Base-by-base conservation (phyloP, 2,888 invertebrate species). In the Agrilus cyanescens region DNA sequence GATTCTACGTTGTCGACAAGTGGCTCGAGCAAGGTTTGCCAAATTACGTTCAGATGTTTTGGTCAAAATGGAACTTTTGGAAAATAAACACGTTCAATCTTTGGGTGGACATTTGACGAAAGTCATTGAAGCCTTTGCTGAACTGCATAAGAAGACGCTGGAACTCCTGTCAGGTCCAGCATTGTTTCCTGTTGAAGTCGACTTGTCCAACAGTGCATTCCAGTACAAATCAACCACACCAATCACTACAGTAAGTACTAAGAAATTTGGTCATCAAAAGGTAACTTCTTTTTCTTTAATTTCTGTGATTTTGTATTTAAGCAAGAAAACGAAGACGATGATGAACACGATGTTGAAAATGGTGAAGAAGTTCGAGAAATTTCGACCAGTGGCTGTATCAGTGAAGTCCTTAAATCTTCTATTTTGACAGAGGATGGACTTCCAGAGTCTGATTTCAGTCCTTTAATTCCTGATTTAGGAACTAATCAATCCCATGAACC, bases 71-170 rank as follows among this genome's bases (percentile, higher is more conserved):
- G 98, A 98, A 66, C 70, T 99, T 12, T 67, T 99, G 15, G 98
- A 99, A 61, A 94, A 94, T 61, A 99, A 98, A 67, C 97, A 97
- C 65, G 93, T 97, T 0, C 94, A 95, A 62, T 95, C 97, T 54
- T 82, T 96, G 3, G 91, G 93, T 0, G 81, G 78, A 50, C 89
- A 90, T 54, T 67, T 90, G 6, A 80, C 86, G 46, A 77, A 85
- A 51, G 79, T 96, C 44, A 83, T 95, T 12, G 78, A 85, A 41
- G 90, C 89, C 1, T 72, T 98, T 50, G 81, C 89, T 0, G 62
- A 65, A 43, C 50, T 66, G 15, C 66, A 67, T 50, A 52, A 55
- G 43, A 85, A 86, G 55, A 84, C 88, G 4, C 75, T 84, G 45
- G 78, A 79, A 29, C 75, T 89, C 37, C 71, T 95, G 55, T 79